Evolutionary conservation across 2,888 invertebrate species (phyloP).

Genomic region (Alcis repandata): DNA sequence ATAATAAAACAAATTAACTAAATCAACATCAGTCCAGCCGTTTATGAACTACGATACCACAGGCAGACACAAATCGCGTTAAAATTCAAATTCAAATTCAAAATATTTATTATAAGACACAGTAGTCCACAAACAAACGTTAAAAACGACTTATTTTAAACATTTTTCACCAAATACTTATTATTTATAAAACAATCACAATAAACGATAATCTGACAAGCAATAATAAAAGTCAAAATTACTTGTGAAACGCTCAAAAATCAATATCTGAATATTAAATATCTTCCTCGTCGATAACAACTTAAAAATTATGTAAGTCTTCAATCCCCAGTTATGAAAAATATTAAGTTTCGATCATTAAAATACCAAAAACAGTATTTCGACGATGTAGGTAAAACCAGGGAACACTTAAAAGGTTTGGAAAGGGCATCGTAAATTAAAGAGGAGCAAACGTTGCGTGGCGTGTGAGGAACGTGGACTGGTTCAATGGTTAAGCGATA

Average conservation of each 20-base stretch:
- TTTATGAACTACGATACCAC: no score
- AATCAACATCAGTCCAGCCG: no score
- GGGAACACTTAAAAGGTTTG: background rate
- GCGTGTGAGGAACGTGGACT: no score
- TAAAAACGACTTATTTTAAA: no score
- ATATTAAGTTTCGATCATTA: constrained; percentile 35
- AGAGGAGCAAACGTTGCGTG: background rate
- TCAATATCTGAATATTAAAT: constrained; percentile 10
- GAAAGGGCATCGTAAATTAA: background rate
- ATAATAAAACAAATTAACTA: no score
- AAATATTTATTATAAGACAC: no score
- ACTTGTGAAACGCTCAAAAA: background rate
- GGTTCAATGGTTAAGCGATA: no score
- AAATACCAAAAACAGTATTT: constrained; percentile 23
- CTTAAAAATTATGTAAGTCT: constrained; percentile 18
- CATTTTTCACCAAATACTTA: no score
- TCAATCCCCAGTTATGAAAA: constrained; percentile 7
- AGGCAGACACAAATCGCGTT: no score
- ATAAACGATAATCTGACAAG: background rate
- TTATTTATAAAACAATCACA: no score
- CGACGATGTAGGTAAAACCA: constrained; percentile 10
- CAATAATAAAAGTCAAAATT: background rate
- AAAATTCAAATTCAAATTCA: no score
- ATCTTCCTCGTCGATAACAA: background rate
- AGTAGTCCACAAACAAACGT: no score